Percentiles rank a stretch among this genome's conserved stretches.
These are phyloP conservation scores for Peromyscus eremicus DNA, from an alignment of 2,797 vertebrate species.

Conservation along the genomic window DNA sequence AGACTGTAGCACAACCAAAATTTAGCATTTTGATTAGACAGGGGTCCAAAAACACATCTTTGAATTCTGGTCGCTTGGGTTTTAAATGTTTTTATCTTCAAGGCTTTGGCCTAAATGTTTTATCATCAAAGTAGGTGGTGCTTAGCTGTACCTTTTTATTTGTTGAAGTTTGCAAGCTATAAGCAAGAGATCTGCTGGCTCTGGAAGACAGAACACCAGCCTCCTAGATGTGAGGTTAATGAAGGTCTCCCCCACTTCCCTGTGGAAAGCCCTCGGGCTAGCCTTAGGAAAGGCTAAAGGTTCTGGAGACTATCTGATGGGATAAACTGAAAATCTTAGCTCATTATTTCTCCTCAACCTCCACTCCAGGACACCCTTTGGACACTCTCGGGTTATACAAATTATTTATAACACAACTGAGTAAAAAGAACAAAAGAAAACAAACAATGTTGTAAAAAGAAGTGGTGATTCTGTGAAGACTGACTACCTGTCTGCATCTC, in stretches of 20 bases:
- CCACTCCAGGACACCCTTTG: conserved; percentile 29
- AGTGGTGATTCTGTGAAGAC: not conserved
- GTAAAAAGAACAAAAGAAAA: not conserved
- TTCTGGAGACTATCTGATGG: not conserved
- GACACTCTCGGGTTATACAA: not conserved
- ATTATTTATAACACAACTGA: not conserved
- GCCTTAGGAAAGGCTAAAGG: not conserved
- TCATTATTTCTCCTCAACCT: conserved; percentile 1
- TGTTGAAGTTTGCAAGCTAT: conserved; percentile 29
- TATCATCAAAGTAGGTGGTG: not conserved
- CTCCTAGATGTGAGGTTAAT: conserved; percentile 40
- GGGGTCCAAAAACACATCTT: not conserved
- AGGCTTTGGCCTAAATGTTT: conserved; percentile 17
- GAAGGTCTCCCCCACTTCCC: not conserved
- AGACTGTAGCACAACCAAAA: conserved; percentile 36
- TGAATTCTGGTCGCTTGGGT: not conserved
- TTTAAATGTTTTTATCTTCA: conserved; percentile 35
- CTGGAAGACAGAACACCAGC: not conserved
- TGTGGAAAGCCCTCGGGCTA: conserved; percentile 39
- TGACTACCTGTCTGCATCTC: not conserved
- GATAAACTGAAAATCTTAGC: conserved; percentile 52
- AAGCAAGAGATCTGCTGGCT: not conserved
- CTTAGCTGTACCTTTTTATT: conserved; percentile 11
- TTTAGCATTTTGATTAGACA: not conserved
- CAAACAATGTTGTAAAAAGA: not conserved